phyloP scores from a whole-genome alignment of 1,140 invertebrate species.

The Bombus sylvicola region DNA sequence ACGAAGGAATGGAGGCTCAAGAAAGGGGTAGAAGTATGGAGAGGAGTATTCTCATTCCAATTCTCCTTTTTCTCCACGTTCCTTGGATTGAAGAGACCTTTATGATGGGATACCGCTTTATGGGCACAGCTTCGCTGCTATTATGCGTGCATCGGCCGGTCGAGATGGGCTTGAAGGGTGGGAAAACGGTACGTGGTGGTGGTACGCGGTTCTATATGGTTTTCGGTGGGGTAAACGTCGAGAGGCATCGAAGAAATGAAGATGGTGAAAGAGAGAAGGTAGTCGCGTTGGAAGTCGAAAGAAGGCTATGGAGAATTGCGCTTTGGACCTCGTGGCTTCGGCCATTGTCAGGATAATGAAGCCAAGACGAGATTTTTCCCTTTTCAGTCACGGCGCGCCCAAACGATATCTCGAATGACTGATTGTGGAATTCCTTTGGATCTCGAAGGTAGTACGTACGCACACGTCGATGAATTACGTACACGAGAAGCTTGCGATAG shows the following conservation, averaged over 20 bases:
- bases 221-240: constrained; percentile 52
- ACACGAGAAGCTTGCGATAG: not conserved
- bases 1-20: not conserved
- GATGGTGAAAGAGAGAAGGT: not conserved
- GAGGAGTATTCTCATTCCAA: constrained; percentile 69
- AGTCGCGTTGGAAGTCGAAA: constrained; percentile 9
- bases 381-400: constrained; percentile 62
- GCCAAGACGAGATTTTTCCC: constrained; percentile 76
- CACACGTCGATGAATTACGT: constrained; percentile 16
- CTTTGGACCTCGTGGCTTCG: constrained; percentile 62
- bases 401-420: constrained; percentile 66
- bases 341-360: constrained; percentile 77
- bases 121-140: constrained; percentile 71
- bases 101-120: constrained; percentile 76
- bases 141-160: constrained; percentile 76
- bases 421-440: constrained; percentile 64
- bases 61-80: constrained; percentile 71
- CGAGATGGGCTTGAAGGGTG: not conserved
- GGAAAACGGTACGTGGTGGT: not conserved
- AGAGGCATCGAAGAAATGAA: not conserved
- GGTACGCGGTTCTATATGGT: constrained; percentile 40
- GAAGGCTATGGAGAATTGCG: constrained; percentile 17
- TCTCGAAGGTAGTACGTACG: constrained; percentile 25
- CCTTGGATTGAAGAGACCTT: constrained; percentile 74
- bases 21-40: constrained; percentile 28